Evolutionary conservation across 2,888 invertebrate genomes (phyloP), one percentile per base, ranked within the genome.

Genomic region (Amiota mariae): DNA sequence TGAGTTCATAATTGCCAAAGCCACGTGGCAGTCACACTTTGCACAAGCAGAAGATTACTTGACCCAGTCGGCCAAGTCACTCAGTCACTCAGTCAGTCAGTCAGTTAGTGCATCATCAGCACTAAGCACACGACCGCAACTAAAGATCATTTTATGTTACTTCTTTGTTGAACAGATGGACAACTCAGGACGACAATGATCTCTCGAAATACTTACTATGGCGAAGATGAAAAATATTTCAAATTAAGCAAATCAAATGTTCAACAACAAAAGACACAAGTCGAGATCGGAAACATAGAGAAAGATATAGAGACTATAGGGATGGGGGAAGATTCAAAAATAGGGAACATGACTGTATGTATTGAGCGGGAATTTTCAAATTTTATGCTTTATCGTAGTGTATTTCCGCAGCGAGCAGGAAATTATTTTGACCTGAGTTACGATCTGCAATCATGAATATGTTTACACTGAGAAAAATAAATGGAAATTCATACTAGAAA

Each of bases 21-120:
- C 83, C 84, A 84, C 84, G 84, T 84, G 84, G 85, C 85, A 82
- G 80, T 78, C 84, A 83, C 84, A 84, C 84, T 72, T 63, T 47
- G 72, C 57, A 63, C 12, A 66, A 13, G 6, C 36, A 36, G 36
- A 36, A 36, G 36, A 36, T 57, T 46, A 8, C 18, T 59, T 68
- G 81, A 82, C 78, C 78, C 77, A 20, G 74, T 68, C 64, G 10
- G 46, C n/a, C 15, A 72, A 72, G 61, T 64, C 56, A 56, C 46
- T 56, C 15, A n/a, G 61, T 64, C 56, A 56, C 46, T 56, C 15
- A 36, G 36, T 36, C 6, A 36, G 36, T 36, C 36, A 36, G 36
- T 4, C 6, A 36, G 36, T 36, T 36, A 36, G 36, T 36, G 36
- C 11, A 61, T 13, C 61, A 51, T 10, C 46, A 51, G 63, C n/a